Evolutionary conservation across 2,888 invertebrate genomes (phyloP), one percentile per base, ranked within the genome.

Genomic region (Shargacucullia verbasci): DNA sequence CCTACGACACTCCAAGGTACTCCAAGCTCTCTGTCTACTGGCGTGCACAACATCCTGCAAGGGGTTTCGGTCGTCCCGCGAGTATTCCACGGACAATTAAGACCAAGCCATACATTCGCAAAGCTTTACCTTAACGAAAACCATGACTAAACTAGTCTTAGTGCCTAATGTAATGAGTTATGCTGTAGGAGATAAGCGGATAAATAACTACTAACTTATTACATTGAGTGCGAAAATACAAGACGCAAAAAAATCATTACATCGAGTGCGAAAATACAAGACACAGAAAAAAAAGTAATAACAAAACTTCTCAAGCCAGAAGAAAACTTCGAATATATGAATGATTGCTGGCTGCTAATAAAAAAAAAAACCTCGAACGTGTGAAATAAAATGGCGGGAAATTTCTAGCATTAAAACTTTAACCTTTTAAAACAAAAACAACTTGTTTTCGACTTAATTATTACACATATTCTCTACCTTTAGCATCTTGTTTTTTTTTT

Each of bases 381-480:
- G 20, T 12, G 29, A 25, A 47, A 47, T 37, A 39, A 52, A 48
- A 47, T 44, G 39, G 44, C 47, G 37, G 47, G 48, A 64, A 54
- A 35, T 44, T 33, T 5, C 10, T 29, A 14, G 20, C 12, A 27
- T 66, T 25, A n/a, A 50, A 52, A 25, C 12, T 46, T 38, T 59
- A 43, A 66, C 63, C 66, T 63, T 63, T 66, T 8, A 10, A 58
- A 65, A 65, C 37, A n/a, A 4, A 57, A 13, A 65, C 29, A 41
- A 37, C 40, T 64, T 62, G 48, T 59, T 50, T 50, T 43, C 15
- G 13, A 44, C 13, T 34, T 38, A 2, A 43, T 41, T 58, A 35
- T 31, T 56, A 46, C 45, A 9, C 33, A 49, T 31, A 27, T 43
- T 25, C 12, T 31, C 44, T 58, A 58, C 45, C 66, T 63, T 50